Evolutionary conservation across 2,113 vertebrate species (phyloP), one percentile per base, ranked within the genome.

Genomic region (Glaucomys volans): DNA sequence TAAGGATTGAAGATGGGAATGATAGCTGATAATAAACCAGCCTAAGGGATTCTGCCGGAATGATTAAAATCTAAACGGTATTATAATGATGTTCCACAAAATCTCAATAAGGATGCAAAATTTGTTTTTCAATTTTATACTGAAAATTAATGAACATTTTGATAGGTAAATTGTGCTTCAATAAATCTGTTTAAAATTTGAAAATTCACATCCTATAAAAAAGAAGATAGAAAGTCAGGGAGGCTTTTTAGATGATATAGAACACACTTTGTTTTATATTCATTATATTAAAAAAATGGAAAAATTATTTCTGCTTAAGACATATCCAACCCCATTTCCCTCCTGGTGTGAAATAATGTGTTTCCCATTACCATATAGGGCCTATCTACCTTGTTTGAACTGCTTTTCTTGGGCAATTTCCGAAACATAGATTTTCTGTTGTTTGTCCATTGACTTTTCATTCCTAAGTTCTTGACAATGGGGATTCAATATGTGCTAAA

Each of bases 381-480:
- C 6, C 20, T 7, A 5, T n/a, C n/a, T 84, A 74, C 69, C 42
- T 75, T 90, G n/a, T 82, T 85, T 85, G 59, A 91, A 85, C 6
- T 16, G 66, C 79, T 94, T 92, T 79, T 71, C 81, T 69, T 87
- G 59, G 67, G 52, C n/a, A 94, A 75, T 82, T 96, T 88, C 76
- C 22, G 28, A 81, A 87, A 67, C 69, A 90, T 52, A 92, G 96
- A 95, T 98, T 96, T 94, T 96, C 85, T 85, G 62, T 80, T 96
- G 84, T 95, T 88, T 96, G 72, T 18, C 77, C 72, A 90, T 86
- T 91, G 93, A 95, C 76, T 96, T 97, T 95, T 92, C 87, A 95
- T 97, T 95, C 92, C 47, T 94, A 87, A 77, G 8, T 72, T 90
- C 88, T 94, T 94, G 91, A 96, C 91, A 94, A 77, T 24, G 57